Base-by-base conservation (phyloP, 2,888 invertebrate genomes). In the Entomobrya multifasciata region DNA sequence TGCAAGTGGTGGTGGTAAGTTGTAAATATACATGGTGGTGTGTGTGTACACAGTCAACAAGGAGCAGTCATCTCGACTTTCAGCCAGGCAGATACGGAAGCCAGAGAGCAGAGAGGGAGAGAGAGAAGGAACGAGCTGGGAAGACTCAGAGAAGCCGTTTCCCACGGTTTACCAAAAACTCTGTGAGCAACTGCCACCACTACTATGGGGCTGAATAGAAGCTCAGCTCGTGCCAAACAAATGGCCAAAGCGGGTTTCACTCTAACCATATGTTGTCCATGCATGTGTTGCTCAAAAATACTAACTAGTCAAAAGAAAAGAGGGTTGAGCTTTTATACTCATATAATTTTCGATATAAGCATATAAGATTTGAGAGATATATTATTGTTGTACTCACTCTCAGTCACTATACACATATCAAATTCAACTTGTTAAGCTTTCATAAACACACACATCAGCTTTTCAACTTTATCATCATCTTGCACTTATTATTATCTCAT, bases 211-310 rank as follows among this genome's bases (percentile, higher is more conserved):
- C 76, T 87, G 78, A 85, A 87, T 85, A 87, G 81, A 81, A 78
- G 85, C 65, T 87, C 83, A 90, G 89, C 90, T 89, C 90, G 89
- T 89, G 90, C 90, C 90, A 90, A 88, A 88, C 87, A 89, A 89
- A 88, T 89, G 88, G 84, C 87, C 78, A 76, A 77, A 57, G 77
- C 82, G 83, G 81, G 84, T 77, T 84, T 84, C 77, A 84, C 77
- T 84, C 47, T 57, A 67, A 70, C 84, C 84, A 84, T 84, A 84
- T 84, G 84, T 84, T 84, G 70, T 84, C 84, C 84, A 77, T 83
- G 76, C 83, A 83, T 84, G 77, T 84, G 65, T 67, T 67, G 52
- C 76, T 67, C 76, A 55, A 49, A 83, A 52, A 67, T 55, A 72
- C 49, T 49, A 72, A 72, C 72, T 49, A 47, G 72, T 72, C 72